Evolutionary conservation across 2,797 vertebrate genomes (phyloP).

Genomic region (Galaxias olidus): DNA sequence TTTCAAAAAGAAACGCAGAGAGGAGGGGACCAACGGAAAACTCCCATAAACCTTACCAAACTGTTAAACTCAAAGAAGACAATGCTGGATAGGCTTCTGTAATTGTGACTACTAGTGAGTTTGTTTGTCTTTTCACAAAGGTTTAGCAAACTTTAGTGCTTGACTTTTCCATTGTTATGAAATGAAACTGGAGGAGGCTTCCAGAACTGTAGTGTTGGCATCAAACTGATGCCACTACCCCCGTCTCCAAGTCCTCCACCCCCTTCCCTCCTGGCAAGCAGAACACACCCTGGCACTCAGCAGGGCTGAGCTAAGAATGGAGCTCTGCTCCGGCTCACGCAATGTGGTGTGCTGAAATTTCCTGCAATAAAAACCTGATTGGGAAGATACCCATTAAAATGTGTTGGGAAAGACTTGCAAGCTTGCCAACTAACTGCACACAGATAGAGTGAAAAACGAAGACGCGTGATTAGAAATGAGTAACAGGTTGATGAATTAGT

Average conservation of each 20-base stretch:
- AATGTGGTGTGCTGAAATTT: constrained; percentile 81
- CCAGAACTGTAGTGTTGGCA: constrained; percentile 59
- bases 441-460: constrained; percentile 16
- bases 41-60: background rate
- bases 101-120: background rate
- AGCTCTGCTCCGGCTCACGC: constrained; percentile 75
- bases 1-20: constrained; percentile 37
- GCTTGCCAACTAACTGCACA: constrained; percentile 29
- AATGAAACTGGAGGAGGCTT: constrained; percentile 20
- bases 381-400: constrained; percentile 78
- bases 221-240: constrained; percentile 53
- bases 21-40: constrained; percentile 7
- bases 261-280: constrained; percentile 61
- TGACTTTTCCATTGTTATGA: constrained; percentile 53
- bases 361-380: constrained; percentile 80
- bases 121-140: constrained; percentile 33
- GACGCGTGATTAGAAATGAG: constrained; percentile 10
- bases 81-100: constrained; percentile 1
- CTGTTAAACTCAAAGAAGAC: constrained; percentile 4
- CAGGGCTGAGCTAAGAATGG: constrained; percentile 77
- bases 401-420: constrained; percentile 51
- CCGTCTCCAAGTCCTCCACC: constrained; percentile 21
- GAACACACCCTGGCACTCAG: constrained; percentile 66
- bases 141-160: constrained; percentile 24
- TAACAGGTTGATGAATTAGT: constrained; percentile 6